These are phyloP conservation scores for Fragum sueziense DNA, from an alignment of 2,888 invertebrate species.

Conservation along the genomic window DNA sequence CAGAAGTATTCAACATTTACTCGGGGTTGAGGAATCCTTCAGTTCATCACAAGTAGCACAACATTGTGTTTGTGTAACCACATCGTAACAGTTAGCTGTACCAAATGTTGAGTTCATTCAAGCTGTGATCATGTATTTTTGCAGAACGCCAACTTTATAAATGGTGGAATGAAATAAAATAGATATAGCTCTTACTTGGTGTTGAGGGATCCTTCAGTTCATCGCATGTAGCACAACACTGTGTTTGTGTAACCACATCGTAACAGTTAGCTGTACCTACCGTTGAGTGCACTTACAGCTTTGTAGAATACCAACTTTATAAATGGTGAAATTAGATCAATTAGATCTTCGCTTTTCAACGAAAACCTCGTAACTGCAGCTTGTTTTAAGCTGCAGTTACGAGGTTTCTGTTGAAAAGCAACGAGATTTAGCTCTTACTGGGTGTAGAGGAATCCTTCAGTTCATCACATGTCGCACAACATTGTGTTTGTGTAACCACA, in stretches of 20 bases:
- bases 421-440: too few species aligned
- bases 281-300: constrained; percentile 40
- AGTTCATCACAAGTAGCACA: constrained; percentile 54
- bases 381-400: too few species aligned
- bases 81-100: constrained; percentile 56
- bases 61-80: constrained; percentile 36
- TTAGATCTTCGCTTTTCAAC: too few species aligned
- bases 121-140: too few species aligned
- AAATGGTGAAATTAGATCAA: too few species aligned
- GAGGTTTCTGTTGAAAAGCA: too few species aligned
- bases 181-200: constrained; percentile 48
- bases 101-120: constrained; percentile 42
- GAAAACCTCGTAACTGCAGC: too few species aligned
- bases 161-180: too few species aligned
- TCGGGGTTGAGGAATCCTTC: constrained; percentile 41
- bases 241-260: constrained; percentile 30
- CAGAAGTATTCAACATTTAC: too few species aligned
- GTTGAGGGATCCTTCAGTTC: constrained; percentile 44
- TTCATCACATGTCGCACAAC: constrained; percentile 56
- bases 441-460: constrained; percentile 41
- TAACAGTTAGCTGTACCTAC: constrained; percentile 56
- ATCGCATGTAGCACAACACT: constrained; percentile 56
- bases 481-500: constrained; percentile 29
- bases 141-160: too few species aligned
- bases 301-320: too few species aligned